Conservation (phyloP, 2,888 invertebrate species). For the Machimus rusticus region DNA sequence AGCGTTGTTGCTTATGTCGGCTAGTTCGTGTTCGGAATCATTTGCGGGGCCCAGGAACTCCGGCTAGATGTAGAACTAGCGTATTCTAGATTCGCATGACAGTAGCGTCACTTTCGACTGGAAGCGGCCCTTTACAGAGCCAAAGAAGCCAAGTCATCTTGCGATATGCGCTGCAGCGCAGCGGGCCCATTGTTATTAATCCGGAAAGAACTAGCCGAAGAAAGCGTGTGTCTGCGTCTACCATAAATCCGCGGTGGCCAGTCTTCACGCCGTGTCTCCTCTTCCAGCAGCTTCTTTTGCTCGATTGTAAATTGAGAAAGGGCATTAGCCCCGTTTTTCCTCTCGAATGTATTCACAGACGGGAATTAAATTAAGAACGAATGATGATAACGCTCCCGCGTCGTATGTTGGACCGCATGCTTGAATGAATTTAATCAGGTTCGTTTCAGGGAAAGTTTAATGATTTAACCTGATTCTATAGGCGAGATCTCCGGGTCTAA, state of each 20-base stretch:
- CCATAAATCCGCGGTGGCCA: not conserved
- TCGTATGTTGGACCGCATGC: not conserved
- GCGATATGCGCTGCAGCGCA: not conserved
- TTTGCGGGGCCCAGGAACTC: not conserved
- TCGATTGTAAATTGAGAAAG: conserved; percentile 7
- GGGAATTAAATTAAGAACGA: conserved; percentile 26
- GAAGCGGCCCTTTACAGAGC: not conserved
- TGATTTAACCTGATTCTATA: not conserved
- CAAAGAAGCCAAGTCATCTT: not conserved
- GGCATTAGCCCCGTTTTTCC: conserved; percentile 10
- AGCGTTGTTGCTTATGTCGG: not conserved
- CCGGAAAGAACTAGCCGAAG: conserved; percentile 1
- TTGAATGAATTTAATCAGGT: not conserved
- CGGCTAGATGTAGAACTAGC: not conserved
- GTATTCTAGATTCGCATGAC: not conserved
- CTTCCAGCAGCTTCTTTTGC: not conserved
- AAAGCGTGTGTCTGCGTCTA: not conserved
- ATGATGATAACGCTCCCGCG: not conserved
- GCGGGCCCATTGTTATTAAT: not conserved
- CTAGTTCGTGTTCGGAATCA: not conserved
- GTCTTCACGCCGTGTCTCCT: not conserved
- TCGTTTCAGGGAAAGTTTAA: not conserved
- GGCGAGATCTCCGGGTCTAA: not conserved
- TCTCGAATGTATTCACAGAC: not conserved
- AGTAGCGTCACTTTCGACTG: not conserved